phyloP scores from a whole-genome alignment of 2,113 vertebrate genomes.

The Mobula hypostoma region DNA sequence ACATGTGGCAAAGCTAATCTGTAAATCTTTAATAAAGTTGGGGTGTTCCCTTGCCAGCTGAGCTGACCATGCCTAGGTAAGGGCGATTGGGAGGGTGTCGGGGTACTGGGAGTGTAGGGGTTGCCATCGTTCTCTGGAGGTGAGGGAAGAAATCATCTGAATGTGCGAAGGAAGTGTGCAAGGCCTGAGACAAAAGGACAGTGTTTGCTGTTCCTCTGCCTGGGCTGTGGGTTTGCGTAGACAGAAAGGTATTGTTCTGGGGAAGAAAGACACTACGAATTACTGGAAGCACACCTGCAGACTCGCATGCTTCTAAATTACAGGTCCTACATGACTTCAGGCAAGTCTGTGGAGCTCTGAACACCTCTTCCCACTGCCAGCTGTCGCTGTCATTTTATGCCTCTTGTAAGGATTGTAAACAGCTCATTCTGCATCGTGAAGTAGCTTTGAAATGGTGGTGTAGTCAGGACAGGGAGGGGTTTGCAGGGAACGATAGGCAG shows the following conservation, averaged over 20 bases:
- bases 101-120: neutral
- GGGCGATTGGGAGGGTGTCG: neutral
- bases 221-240: neutral
- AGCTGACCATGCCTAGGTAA: neutral
- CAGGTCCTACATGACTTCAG: neutral
- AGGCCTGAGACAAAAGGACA: neutral
- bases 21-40: too few species aligned
- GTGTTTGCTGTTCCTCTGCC: neutral
- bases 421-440: neutral
- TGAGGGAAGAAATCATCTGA: neutral
- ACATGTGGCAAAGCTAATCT: too few species aligned
- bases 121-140: neutral
- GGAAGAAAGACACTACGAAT: neutral
- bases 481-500: neutral
- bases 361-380: neutral
- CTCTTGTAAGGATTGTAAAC: too few species aligned
- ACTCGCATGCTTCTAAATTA: constrained; percentile 4
- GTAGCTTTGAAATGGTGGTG: neutral
- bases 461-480: neutral
- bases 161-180: neutral
- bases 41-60: too few species aligned
- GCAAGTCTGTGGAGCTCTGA: neutral
- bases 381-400: neutral
- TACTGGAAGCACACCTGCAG: neutral
- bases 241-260: constrained; percentile 5